Percentiles rank a stretch among this genome's conserved stretches.
Conservation (phyloP, 53 echinoderm and acorn worm genomes). For the Glandiceps talaboti region DNA sequence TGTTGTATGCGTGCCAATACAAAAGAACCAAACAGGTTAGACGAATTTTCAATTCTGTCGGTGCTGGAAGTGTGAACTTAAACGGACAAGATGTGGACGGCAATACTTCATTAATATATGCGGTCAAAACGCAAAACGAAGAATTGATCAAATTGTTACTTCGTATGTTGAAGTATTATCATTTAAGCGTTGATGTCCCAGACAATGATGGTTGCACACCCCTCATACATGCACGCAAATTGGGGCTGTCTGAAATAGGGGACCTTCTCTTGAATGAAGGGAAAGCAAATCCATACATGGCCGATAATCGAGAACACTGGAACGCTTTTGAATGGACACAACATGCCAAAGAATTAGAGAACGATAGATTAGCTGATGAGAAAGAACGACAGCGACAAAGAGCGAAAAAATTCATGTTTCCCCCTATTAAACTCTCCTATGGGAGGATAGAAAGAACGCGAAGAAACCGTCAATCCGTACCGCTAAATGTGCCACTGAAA, state of each 20-base stretch:
- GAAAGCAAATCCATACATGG: slow-evolving; percentile 73
- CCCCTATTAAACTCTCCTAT: slow-evolving; percentile 4
- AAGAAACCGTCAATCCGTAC: not conserved
- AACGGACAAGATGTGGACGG: slow-evolving; percentile 38
- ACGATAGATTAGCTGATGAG: not conserved
- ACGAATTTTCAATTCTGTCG: slow-evolving; percentile 34
- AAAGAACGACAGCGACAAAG: slow-evolving; percentile 10
- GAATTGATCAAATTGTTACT: slow-evolving; percentile 34
- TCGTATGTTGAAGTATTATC: slow-evolving; percentile 30
- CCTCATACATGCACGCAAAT: slow-evolving; percentile 46
- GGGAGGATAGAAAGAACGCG: slow-evolving; percentile 11
- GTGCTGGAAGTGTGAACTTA: slow-evolving; percentile 45
- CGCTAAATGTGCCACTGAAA: not conserved
- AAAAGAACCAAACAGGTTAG: slow-evolving; percentile 35
- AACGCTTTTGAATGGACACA: slow-evolving; percentile 71
- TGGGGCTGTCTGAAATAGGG: slow-evolving; percentile 37
- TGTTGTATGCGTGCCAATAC: slow-evolving; percentile 59
- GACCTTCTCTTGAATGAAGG: slow-evolving; percentile 36
- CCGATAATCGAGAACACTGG: slow-evolving; percentile 48
- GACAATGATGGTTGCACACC: slow-evolving; percentile 60
- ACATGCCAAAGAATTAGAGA: slow-evolving; percentile 14
- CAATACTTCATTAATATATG: slow-evolving; percentile 49
- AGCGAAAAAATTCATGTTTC: slow-evolving; percentile 39
- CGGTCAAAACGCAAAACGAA: slow-evolving; percentile 45
- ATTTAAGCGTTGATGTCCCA: slow-evolving; percentile 48